Percentiles rank a stretch among this genome's conserved stretches.
Evolutionary conservation across 1,140 invertebrate genomes (phyloP).

Genomic region (Drosophila tsacasi): DNA sequence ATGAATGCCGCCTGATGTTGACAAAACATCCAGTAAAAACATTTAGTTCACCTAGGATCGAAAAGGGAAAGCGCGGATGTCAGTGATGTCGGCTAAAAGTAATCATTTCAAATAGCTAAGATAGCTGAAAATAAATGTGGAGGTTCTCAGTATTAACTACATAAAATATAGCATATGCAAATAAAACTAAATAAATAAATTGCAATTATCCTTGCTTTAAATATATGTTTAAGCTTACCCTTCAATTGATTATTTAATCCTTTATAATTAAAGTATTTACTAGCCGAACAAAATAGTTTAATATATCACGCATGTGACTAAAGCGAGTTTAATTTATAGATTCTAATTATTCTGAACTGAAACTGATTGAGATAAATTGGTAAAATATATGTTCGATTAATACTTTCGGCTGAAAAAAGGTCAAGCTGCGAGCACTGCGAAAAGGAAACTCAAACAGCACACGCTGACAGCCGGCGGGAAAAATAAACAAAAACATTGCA

Average conservation of each 20-base stretch:
- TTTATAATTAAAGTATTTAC: neutral
- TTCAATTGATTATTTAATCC: neutral
- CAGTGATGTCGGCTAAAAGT: neutral
- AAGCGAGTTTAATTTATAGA: no score
- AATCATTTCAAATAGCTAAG: neutral
- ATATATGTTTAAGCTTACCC: neutral
- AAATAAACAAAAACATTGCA: slow-evolving; percentile 64
- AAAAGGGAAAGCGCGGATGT: slow-evolving; percentile 6
- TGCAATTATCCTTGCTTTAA: neutral
- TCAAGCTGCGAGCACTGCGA: neutral
- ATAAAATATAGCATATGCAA: neutral
- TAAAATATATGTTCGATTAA: neutral
- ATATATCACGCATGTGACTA: neutral
- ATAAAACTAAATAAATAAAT: neutral
- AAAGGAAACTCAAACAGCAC: slow-evolving; percentile 30
- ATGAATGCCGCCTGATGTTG: slow-evolving; percentile 57
- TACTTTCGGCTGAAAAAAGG: slow-evolving; percentile 1
- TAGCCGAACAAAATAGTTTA: no score
- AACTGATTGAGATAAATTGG: neutral
- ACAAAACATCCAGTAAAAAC: slow-evolving; percentile 70
- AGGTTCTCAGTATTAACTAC: neutral
- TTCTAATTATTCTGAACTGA: neutral
- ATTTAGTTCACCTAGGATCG: slow-evolving; percentile 40
- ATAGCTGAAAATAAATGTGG: neutral
- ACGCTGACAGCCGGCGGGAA: slow-evolving; percentile 47